Evolutionary conservation across 2,113 vertebrate species (phyloP), one percentile per base, ranked within the genome.

Genomic region (Pogona vitticeps): DNA sequence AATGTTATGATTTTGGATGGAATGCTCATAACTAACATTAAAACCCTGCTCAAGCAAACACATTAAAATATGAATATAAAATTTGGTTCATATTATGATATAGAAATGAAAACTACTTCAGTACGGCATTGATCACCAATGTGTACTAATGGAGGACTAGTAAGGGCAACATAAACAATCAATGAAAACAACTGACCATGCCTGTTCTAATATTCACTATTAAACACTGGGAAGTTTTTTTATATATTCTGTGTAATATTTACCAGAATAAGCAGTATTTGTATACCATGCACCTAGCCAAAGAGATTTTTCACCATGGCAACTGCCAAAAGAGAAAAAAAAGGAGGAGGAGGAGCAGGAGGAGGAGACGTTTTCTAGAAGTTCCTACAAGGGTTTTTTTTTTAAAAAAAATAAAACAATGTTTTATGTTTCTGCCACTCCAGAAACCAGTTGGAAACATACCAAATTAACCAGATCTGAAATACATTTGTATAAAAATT

Each of bases 141-240:
- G 1, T 31, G 42, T 13, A 82, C 23, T 61, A 61, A 73, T 42
- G 12, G 33, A 36, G 15, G 10, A 73, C 20, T 40, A 28, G 26
- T 52, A 82, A n/a, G 21, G 71, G 7, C 36, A 42, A 33, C 33
- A 21, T 40, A 75, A 65, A 67, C 61, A 67, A 31, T 83, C 78
- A 73, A 80, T 10, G 40, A 83, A 52, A 83, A 59, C 46, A 82
- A n/a, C 17, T 71, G 72, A 23, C 52, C 76, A 68, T 76, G 79
- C 86, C 87, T 88, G 91, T 83, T 73, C 92, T 93, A 84, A 80
- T n/a, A 68, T 80, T 87, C 52, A 13, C 13, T 80, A 91, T 83
- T 36, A 84, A 90, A 76, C 59, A 80, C 65, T 68, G 0, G 1
- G 71, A 26, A 93, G 93, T 36, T 56, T 89, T 90, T 90, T 90